Conservation (phyloP, 2,888 invertebrate species). For the Volucella zonaria region DNA sequence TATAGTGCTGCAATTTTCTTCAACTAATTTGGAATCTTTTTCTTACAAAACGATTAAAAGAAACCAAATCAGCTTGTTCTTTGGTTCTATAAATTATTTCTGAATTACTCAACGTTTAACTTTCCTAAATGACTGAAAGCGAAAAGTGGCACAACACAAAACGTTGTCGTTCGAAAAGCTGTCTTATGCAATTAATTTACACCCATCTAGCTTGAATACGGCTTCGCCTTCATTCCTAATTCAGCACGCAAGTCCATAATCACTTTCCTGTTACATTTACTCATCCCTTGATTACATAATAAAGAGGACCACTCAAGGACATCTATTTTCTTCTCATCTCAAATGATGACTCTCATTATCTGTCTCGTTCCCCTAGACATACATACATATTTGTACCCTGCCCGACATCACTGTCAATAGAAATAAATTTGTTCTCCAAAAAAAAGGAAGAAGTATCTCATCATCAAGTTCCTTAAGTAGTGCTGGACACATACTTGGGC, state of each 20-base stretch:
- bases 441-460: slow-evolving; percentile 7
- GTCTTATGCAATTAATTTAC: too few relatives aligned
- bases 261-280: neutral
- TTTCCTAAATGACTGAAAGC: too few relatives aligned
- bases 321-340: slow-evolving; percentile 33
- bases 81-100: too few relatives aligned
- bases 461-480: slow-evolving; percentile 26
- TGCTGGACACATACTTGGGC: slow-evolving; percentile 42
- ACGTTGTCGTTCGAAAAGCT: too few relatives aligned
- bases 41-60: too few relatives aligned
- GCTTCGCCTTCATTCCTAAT: neutral
- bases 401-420: neutral
- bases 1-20: too few relatives aligned
- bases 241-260: neutral
- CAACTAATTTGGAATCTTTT: too few relatives aligned
- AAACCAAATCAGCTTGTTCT: too few relatives aligned
- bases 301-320: slow-evolving; percentile 7
- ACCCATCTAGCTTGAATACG: too few relatives aligned
- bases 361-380: neutral
- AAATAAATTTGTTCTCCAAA: slow-evolving; percentile 1
- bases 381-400: neutral
- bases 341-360: slow-evolving; percentile 36
- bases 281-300: neutral
- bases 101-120: too few relatives aligned
- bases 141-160: too few relatives aligned